phyloP scores from a whole-genome alignment of 2,113 vertebrate genomes.

The Marcusenius ussheri region DNA sequence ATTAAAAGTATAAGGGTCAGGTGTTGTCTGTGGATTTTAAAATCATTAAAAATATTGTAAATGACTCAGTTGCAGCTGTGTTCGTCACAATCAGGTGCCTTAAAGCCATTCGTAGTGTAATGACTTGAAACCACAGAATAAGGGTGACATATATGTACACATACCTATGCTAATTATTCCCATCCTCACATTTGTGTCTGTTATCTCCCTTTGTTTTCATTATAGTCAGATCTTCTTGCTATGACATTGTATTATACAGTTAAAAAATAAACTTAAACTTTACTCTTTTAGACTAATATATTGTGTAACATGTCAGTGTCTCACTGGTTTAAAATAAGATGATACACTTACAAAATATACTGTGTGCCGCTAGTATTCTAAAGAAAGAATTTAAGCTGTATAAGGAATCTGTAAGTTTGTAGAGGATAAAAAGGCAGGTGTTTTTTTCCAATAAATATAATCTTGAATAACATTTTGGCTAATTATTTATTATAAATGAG shows the following conservation, averaged over 20 bases:
- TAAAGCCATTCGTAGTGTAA: neutral
- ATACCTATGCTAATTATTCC: neutral
- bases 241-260: neutral
- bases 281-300: neutral
- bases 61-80: constrained; percentile 1
- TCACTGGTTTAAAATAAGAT: neutral
- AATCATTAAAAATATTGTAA: neutral
- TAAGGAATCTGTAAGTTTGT: constrained; percentile 1
- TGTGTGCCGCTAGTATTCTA: neutral
- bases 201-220: neutral
- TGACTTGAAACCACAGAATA: neutral
- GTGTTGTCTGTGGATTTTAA: neutral
- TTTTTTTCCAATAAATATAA: constrained; percentile 3
- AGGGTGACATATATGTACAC: neutral
- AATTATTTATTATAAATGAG: constrained; percentile 6
- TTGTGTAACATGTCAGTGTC: neutral
- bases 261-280: neutral
- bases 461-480: constrained; percentile 7
- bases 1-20: neutral
- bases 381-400: neutral
- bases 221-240: neutral
- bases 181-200: neutral
- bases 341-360: neutral
- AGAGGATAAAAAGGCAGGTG: neutral
- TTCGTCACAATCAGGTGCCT: neutral